These are phyloP conservation scores for Cyclina sinensis DNA, from an alignment of 1,140 invertebrate genomes.

Conservation along the genomic window DNA sequence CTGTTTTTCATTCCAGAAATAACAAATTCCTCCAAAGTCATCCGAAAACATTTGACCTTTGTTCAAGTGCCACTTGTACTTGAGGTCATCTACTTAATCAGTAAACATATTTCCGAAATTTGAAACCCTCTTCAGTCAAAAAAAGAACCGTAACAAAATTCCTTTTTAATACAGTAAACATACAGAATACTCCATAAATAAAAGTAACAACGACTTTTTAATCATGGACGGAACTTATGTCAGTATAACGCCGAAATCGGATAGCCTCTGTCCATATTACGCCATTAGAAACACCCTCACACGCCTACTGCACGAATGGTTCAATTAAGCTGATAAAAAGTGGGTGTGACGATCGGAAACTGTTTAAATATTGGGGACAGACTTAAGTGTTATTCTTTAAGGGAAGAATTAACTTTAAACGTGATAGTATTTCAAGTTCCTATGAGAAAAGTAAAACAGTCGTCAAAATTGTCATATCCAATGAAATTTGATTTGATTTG, in stretches of 20 bases:
- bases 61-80: background rate
- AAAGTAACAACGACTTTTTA: background rate
- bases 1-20: background rate
- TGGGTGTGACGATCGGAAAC: background rate
- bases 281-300: slow-evolving; percentile 24
- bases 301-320: slow-evolving; percentile 18
- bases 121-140: background rate
- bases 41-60: slow-evolving; percentile 5
- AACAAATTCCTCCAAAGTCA: slow-evolving; percentile 10
- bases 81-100: background rate
- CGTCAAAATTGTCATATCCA: slow-evolving; percentile 12
- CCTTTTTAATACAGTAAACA: background rate
- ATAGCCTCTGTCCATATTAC: slow-evolving; percentile 24
- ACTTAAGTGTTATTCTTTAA: background rate
- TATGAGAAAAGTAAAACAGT: background rate
- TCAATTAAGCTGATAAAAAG: slow-evolving; percentile 12
- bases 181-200: background rate
- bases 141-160: background rate
- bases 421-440: background rate
- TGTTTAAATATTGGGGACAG: slow-evolving; percentile 9
- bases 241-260: background rate
- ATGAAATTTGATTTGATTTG: no score
- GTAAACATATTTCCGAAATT: background rate
- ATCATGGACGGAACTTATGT: background rate
- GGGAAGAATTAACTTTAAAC: background rate